A percentile compares a stretch with the other conserved stretches of the same genome.
phyloP scores from a whole-genome alignment of 2,888 invertebrate genomes.

The Hypercompe scribonia region DNA sequence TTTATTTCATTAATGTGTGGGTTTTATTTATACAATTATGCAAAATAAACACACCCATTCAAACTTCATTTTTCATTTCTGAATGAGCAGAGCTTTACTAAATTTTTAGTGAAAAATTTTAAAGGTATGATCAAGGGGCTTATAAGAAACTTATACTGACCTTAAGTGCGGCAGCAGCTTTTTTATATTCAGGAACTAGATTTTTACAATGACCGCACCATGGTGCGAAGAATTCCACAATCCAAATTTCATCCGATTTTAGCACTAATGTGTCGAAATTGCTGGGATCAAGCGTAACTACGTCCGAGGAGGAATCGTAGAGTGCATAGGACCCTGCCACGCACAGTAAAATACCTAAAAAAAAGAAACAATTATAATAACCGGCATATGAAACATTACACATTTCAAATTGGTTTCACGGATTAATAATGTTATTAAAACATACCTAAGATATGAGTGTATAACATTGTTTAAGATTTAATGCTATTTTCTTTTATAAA shows the following conservation, averaged over 20 bases:
- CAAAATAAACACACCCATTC: not conserved
- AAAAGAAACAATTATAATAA: conserved; percentile 45
- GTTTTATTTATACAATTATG: not conserved
- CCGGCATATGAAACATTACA: conserved; percentile 37
- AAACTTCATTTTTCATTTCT: not conserved
- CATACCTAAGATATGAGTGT: conserved; percentile 73
- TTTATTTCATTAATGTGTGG: not conserved
- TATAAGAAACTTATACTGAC: conserved; percentile 70
- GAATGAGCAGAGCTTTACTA: not conserved
- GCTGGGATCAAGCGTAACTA: conserved; percentile 93
- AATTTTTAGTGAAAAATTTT: not conserved
- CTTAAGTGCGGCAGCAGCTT: conserved; percentile 96
- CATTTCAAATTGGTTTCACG: conserved; percentile 54
- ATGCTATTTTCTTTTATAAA: conserved; percentile 54
- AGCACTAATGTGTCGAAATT: conserved; percentile 95
- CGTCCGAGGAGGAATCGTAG: conserved; percentile 91
- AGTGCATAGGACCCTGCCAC: conserved; percentile 78
- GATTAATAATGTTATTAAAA: conserved; percentile 68
- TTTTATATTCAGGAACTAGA: conserved; percentile 96
- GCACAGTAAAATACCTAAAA: conserved; percentile 76
- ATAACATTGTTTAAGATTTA: conserved; percentile 70
- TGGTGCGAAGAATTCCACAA: conserved; percentile 98
- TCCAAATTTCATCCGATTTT: conserved; percentile 95
- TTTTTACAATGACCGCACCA: conserved; percentile 98
- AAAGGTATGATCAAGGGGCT: not conserved